Conservation (phyloP, 2,888 invertebrate genomes). For the Polyommatus icarus region DNA sequence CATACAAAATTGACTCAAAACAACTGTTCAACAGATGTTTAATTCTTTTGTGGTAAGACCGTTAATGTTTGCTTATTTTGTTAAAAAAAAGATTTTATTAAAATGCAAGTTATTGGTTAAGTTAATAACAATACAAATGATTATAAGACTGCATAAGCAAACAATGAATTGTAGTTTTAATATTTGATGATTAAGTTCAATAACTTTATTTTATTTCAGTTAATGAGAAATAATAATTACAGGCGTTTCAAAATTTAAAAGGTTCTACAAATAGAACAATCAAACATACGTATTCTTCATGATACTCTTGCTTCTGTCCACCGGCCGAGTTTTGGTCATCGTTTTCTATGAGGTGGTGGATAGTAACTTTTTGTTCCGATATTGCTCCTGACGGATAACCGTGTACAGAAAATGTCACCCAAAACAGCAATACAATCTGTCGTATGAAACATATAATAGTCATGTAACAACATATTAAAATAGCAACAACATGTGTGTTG, state of each 20-base stretch:
- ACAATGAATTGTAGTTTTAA: no score
- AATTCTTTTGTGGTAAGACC: no score
- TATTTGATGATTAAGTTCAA: no score
- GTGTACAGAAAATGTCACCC: slow-evolving; percentile 37
- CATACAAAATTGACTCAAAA: no score
- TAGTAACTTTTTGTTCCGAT: slow-evolving; percentile 40
- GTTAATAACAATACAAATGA: no score
- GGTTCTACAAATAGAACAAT: background rate
- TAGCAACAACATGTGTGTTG: background rate
- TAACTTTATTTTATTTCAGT: no score
- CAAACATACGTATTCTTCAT: slow-evolving; percentile 40
- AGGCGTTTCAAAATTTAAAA: background rate
- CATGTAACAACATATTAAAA: background rate
- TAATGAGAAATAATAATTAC: background rate
- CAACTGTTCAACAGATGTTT: no score
- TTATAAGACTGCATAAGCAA: no score
- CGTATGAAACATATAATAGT: background rate
- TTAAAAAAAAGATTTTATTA: no score
- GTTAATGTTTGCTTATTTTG: no score
- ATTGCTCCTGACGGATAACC: slow-evolving; percentile 38
- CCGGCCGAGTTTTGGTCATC: slow-evolving; percentile 7
- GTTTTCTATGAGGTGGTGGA: slow-evolving; percentile 37
- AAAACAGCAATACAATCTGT: slow-evolving; percentile 38
- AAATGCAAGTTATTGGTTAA: no score
- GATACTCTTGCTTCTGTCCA: slow-evolving; percentile 36